A percentile compares a stretch with the other conserved stretches of the same genome.
Conservation (phyloP, 2,888 invertebrate genomes). For the Philhelius pedissequus region DNA sequence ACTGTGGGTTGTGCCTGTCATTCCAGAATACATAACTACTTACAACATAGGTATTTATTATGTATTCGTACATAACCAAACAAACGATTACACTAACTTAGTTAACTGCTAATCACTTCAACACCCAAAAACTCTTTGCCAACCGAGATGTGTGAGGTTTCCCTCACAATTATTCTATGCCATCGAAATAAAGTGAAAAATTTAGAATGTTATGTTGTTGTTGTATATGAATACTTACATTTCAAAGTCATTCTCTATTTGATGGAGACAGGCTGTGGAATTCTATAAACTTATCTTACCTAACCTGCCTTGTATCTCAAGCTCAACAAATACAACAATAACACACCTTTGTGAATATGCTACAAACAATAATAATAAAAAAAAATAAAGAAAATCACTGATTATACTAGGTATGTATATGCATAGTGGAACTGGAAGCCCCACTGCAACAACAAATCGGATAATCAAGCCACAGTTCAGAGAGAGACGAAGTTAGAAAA, state of each 20-base stretch:
- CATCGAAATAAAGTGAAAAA: slow-evolving; percentile 4
- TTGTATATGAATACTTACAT: slow-evolving; percentile 29
- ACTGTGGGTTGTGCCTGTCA: not conserved
- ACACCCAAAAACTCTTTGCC: slow-evolving; percentile 15
- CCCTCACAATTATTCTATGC: not conserved
- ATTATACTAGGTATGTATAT: not conserved
- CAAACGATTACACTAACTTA: slow-evolving; percentile 19
- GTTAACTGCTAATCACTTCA: slow-evolving; percentile 21
- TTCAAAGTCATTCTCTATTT: slow-evolving; percentile 49
- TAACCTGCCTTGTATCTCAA: slow-evolving; percentile 8
- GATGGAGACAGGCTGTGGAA: not conserved
- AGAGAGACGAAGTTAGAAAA: slow-evolving; percentile 4
- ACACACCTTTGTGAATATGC: slow-evolving; percentile 14
- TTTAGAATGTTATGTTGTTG: slow-evolving; percentile 5
- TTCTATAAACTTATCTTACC: slow-evolving; percentile 29
- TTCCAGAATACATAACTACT: not conserved
- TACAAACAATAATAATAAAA: not conserved
- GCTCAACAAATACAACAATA: not conserved
- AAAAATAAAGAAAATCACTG: slow-evolving; percentile 27
- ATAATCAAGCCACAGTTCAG: not conserved
- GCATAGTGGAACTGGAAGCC: not conserved
- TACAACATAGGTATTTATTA: too few relatives aligned
- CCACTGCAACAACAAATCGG: not conserved
- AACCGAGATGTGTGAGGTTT: not conserved
- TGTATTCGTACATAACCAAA: too few relatives aligned